These are phyloP conservation scores for Actinostola sp. DNA, from an alignment of 92 coral and sea anemone genomes.

Conservation along the genomic window DNA sequence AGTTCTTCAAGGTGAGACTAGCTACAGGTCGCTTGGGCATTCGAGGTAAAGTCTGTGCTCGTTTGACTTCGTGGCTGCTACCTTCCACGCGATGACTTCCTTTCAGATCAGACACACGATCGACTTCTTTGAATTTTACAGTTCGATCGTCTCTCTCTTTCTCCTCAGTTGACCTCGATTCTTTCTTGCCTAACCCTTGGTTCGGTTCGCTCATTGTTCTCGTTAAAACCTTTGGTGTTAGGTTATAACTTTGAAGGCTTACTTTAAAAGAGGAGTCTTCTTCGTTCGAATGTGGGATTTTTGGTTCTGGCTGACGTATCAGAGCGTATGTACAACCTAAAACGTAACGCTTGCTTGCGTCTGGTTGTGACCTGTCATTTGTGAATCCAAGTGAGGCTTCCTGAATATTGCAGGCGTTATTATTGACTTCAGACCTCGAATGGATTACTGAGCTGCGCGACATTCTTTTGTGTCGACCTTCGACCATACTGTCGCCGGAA, in stretches of 20 bases:
- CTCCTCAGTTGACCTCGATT: constrained; percentile 23
- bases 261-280: not conserved
- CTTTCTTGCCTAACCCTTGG: constrained; percentile 14
- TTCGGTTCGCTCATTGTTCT: constrained; percentile 34
- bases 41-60: constrained; percentile 45
- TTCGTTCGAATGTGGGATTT: not conserved
- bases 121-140: constrained; percentile 16
- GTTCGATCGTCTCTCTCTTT: constrained; percentile 22
- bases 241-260: constrained; percentile 6
- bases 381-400: constrained; percentile 38
- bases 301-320: constrained; percentile 61
- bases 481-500: not conserved
- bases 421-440: constrained; percentile 34
- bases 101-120: constrained; percentile 3
- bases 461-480: constrained; percentile 31
- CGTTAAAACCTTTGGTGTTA: constrained; percentile 18
- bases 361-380: constrained; percentile 60
- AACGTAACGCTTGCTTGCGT: constrained; percentile 41
- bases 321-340: constrained; percentile 67
- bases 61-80: constrained; percentile 5
- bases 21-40: constrained; percentile 34
- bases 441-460: not conserved
- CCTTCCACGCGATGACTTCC: constrained; percentile 1
- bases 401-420: constrained; percentile 29
- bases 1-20: constrained; percentile 13